Conservation (phyloP, 2,888 invertebrate genomes). For the Synergus gifuensis region DNA sequence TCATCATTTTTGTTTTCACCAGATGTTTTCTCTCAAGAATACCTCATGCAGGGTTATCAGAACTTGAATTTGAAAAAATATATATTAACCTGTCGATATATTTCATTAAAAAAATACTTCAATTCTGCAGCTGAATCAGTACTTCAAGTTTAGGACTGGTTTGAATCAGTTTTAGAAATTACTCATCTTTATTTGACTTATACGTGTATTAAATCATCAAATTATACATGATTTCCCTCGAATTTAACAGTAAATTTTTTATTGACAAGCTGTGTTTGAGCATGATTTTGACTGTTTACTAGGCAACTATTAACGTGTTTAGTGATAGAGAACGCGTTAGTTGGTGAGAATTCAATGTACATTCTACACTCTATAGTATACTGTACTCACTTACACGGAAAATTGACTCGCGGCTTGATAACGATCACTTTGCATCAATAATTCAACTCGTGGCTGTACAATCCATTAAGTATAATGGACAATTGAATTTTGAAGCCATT, state of each 20-base stretch:
- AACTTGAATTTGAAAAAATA: too few species aligned
- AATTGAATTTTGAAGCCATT: slow-evolving; percentile 55
- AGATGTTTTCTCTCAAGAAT: neutral
- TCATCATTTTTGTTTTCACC: neutral
- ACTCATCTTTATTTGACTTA: neutral
- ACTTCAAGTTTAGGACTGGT: neutral
- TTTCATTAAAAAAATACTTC: too few species aligned
- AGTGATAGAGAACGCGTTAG: neutral
- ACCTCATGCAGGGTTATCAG: neutral
- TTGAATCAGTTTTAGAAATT: neutral
- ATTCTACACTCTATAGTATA: neutral
- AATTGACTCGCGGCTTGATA: slow-evolving; percentile 55
- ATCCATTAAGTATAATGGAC: slow-evolving; percentile 55
- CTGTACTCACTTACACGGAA: slow-evolving; percentile 48
- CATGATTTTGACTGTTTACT: neutral
- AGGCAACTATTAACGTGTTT: neutral
- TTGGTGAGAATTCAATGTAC: slow-evolving; percentile 17
- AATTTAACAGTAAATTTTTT: neutral
- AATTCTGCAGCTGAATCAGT: neutral
- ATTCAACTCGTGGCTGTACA: slow-evolving; percentile 54
- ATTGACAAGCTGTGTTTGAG: neutral
- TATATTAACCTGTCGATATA: too few species aligned
- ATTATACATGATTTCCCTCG: neutral
- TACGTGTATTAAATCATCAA: neutral
- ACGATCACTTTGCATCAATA: slow-evolving; percentile 62